Evolutionary conservation across 2,888 invertebrate species (phyloP).

Genomic region (Eucriotettix oculatus): DNA sequence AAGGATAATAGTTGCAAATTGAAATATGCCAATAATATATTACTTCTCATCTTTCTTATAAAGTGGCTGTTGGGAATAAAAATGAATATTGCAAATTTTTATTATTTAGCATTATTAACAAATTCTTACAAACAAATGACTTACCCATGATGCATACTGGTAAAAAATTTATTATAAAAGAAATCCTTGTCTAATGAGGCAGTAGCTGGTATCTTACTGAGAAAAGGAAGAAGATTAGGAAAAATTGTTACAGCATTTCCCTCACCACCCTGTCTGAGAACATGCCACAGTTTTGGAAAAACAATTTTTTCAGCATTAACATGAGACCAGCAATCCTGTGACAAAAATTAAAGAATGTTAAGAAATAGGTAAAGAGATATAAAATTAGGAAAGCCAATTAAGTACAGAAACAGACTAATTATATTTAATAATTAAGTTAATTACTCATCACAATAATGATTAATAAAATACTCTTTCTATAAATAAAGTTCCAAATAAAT

Average conservation of each 20-base stretch:
- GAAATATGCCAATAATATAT: background rate
- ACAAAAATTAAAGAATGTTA: background rate
- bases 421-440: background rate
- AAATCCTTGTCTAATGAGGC: slow-evolving; percentile 24
- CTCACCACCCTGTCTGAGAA: slow-evolving; percentile 54
- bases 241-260: slow-evolving; percentile 58
- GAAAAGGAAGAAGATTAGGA: slow-evolving; percentile 57
- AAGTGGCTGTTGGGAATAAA: background rate
- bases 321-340: slow-evolving; percentile 21
- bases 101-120: too few relatives aligned
- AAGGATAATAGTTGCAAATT: background rate
- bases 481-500: background rate
- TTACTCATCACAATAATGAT: background rate
- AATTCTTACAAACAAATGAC: background rate
- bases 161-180: slow-evolving; percentile 50
- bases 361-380: background rate
- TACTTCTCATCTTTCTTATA: background rate
- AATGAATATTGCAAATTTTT: too few relatives aligned
- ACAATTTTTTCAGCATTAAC: slow-evolving; percentile 59
- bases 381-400: background rate
- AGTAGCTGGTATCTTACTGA: slow-evolving; percentile 47
- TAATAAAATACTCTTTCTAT: background rate
- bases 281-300: slow-evolving; percentile 47
- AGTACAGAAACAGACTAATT: too few relatives aligned
- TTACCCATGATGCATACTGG: slow-evolving; percentile 47